Evolutionary conservation across 1,140 invertebrate genomes (phyloP).

Genomic region (Dinoponera quadriceps): DNA sequence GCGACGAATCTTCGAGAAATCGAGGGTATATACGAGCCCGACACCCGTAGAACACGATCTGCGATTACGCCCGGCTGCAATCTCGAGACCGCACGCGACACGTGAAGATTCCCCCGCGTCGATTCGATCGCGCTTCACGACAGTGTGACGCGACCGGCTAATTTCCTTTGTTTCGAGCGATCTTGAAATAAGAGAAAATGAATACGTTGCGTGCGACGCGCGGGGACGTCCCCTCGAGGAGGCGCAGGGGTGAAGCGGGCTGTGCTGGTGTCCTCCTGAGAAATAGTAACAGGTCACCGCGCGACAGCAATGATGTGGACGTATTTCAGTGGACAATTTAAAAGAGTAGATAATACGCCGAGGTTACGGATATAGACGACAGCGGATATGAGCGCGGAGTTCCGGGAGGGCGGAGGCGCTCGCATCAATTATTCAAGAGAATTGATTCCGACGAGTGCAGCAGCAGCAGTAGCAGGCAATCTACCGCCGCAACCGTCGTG

Average conservation of each 20-base stretch:
- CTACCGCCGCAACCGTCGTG: constrained; percentile 19
- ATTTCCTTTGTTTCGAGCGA: not conserved
- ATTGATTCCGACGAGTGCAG: constrained; percentile 74
- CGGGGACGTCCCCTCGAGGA: constrained; percentile 49
- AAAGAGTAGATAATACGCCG: constrained; percentile 66
- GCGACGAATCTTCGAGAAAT: too few relatives aligned
- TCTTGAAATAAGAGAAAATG: not conserved
- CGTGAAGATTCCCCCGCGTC: too few relatives aligned
- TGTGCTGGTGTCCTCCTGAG: constrained; percentile 39
- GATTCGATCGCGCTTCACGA: too few relatives aligned
- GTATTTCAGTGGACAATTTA: constrained; percentile 76
- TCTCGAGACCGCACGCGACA: too few relatives aligned
- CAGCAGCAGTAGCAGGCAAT: constrained; percentile 61
- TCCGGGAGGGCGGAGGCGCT: constrained; percentile 71
- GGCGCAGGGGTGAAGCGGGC: not conserved
- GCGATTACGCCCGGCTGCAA: too few relatives aligned
- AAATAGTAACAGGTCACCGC: constrained; percentile 73
- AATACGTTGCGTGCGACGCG: too few relatives aligned
- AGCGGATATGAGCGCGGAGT: constrained; percentile 69
- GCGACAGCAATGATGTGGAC: constrained; percentile 78
- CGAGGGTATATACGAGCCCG: too few relatives aligned
- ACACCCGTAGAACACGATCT: too few relatives aligned
- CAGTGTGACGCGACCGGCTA: not conserved
- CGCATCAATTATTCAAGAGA: constrained; percentile 80
- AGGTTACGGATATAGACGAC: constrained; percentile 74